phyloP scores from a whole-genome alignment of 2,888 invertebrate genomes.

The Lucinisca nassula region DNA sequence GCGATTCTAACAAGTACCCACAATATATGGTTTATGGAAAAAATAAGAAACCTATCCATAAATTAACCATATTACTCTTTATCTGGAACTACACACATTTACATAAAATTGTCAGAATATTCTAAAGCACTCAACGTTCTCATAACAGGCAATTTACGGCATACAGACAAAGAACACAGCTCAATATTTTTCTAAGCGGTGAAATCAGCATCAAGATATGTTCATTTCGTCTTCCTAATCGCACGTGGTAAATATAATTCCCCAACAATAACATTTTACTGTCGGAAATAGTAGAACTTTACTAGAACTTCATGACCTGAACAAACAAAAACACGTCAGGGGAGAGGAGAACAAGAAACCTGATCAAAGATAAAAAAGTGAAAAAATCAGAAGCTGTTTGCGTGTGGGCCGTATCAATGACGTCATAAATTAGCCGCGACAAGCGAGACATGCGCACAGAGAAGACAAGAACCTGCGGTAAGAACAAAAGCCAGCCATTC shows the following conservation, averaged over 20 bases:
- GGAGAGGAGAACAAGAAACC: constrained; percentile 57
- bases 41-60: too few species aligned
- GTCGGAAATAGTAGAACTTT: constrained; percentile 63
- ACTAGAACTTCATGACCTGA: constrained; percentile 59
- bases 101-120: not conserved
- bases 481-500: too few species aligned
- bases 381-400: constrained; percentile 19
- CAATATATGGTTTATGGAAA: too few species aligned
- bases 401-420: constrained; percentile 58
- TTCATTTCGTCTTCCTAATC: constrained; percentile 57
- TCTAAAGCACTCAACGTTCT: not conserved
- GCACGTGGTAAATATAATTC: constrained; percentile 64
- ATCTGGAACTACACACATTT: too few species aligned
- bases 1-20: too few species aligned
- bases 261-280: constrained; percentile 65
- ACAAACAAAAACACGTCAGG: constrained; percentile 67
- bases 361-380: constrained; percentile 66
- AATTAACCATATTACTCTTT: too few species aligned
- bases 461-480: too few species aligned
- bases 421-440: constrained; percentile 16
- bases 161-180: not conserved
- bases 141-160: not conserved
- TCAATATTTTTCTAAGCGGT: not conserved
- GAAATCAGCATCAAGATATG: constrained; percentile 55
- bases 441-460: too few species aligned